phyloP scores from a whole-genome alignment of 1,140 invertebrate genomes.

The Monomorium pharaonis region DNA sequence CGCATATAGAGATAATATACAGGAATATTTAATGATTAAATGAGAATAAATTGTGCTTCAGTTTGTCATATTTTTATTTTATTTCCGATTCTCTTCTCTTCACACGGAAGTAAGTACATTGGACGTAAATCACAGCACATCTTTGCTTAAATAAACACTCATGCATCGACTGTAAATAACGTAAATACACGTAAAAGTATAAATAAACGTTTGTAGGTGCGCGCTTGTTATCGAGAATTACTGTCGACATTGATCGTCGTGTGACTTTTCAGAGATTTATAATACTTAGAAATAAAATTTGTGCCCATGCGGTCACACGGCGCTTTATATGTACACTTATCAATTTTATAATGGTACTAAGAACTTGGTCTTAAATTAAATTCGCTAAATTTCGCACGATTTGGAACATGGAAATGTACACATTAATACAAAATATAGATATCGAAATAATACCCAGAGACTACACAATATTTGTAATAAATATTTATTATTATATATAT shows the following conservation, averaged over 20 bases:
- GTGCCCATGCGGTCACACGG: too few relatives aligned
- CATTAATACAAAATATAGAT: slow-evolving; percentile 23
- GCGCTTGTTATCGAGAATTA: not conserved
- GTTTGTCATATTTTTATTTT: slow-evolving; percentile 50
- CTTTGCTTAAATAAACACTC: slow-evolving; percentile 62
- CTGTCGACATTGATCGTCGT: not conserved
- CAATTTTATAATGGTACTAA: not conserved
- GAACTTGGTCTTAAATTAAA: slow-evolving; percentile 18
- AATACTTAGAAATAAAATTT: slow-evolving; percentile 15
- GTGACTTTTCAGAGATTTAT: not conserved
- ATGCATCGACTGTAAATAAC: slow-evolving; percentile 32
- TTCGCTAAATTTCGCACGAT: not conserved
- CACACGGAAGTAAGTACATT: slow-evolving; percentile 66
- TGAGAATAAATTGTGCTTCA: not conserved
- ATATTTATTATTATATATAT: too few relatives aligned
- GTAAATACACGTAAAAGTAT: slow-evolving; percentile 27
- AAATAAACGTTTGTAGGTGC: slow-evolving; percentile 17
- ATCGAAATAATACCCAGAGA: not conserved
- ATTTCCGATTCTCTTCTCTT: slow-evolving; percentile 53
- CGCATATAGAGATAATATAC: not conserved
- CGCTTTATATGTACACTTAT: not conserved
- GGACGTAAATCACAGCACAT: slow-evolving; percentile 71
- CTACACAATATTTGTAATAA: too few relatives aligned
- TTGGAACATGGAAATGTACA: not conserved
- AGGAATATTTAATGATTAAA: not conserved